Percentiles rank a stretch among this genome's conserved stretches.
Evolutionary conservation across 2,113 vertebrate species (phyloP).

Genomic region (Actinemys pallida): DNA sequence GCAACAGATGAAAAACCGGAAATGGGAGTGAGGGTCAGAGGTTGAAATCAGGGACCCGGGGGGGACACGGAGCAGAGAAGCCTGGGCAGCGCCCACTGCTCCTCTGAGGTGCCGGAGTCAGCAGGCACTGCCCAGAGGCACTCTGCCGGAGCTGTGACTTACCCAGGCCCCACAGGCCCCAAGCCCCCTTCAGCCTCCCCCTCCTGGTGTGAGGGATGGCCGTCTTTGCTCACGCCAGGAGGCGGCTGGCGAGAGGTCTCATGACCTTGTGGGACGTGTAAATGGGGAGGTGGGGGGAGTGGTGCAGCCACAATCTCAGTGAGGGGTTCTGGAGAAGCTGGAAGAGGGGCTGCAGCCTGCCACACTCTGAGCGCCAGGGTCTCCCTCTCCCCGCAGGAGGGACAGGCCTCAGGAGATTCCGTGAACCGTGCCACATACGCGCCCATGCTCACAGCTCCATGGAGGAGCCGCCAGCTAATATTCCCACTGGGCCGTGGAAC

Average conservation of each 20-base stretch:
- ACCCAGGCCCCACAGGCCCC: not conserved
- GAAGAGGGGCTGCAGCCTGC: not conserved
- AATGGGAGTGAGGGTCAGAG: too few relatives aligned
- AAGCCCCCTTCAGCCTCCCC: not conserved
- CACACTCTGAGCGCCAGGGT: not conserved
- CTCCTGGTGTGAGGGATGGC: not conserved
- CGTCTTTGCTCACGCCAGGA: too few relatives aligned
- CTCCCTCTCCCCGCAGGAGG: not conserved
- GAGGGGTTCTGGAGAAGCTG: not conserved
- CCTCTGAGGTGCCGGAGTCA: not conserved
- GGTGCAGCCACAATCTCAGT: not conserved
- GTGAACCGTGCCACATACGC: accelerated
- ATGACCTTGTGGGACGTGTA: too few relatives aligned
- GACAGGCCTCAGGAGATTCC: not conserved
- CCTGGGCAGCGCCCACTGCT: not conserved
- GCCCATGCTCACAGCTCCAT: not conserved
- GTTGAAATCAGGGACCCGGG: not conserved
- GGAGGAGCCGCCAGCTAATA: not conserved
- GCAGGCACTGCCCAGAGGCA: too few relatives aligned
- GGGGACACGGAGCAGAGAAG: not conserved
- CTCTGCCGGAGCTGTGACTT: not conserved
- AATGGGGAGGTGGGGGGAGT: not conserved
- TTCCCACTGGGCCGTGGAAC: not conserved
- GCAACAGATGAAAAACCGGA: too few relatives aligned
- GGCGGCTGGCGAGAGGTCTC: not conserved